Conservation (phyloP, 2,888 invertebrate genomes). For the Choreutis nemorana region DNA sequence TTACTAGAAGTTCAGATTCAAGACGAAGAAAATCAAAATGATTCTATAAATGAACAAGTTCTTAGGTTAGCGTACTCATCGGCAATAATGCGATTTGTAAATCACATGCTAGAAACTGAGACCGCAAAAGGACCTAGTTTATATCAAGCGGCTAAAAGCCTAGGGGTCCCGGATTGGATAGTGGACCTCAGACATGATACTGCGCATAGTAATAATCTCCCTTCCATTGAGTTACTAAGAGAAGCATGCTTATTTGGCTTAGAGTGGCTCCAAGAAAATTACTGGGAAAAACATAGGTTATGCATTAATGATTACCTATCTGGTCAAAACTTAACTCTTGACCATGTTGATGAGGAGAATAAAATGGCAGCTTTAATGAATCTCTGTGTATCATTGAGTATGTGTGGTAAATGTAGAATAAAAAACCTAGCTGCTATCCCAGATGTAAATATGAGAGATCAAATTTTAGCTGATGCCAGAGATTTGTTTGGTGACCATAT, state of each 20-base stretch:
- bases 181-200: constrained; percentile 80
- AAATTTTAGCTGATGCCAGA: constrained; percentile 36
- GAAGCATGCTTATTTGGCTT: constrained; percentile 70
- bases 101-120: constrained; percentile 67
- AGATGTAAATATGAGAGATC: constrained; percentile 31
- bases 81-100: constrained; percentile 71
- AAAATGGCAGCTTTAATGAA: constrained; percentile 36
- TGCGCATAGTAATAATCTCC: constrained; percentile 75
- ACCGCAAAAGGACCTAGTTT: constrained; percentile 60
- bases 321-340: constrained; percentile 21
- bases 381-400: constrained; percentile 42
- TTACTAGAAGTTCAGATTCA: constrained; percentile 60
- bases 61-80: constrained; percentile 68
- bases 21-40: constrained; percentile 23
- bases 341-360: constrained; percentile 20
- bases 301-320: constrained; percentile 49
- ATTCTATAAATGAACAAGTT: constrained; percentile 41
- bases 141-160: constrained; percentile 66
- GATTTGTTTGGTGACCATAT: constrained; percentile 34
- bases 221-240: constrained; percentile 69
- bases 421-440: constrained; percentile 43
- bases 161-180: constrained; percentile 81
- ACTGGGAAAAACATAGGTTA: constrained; percentile 69
- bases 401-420: constrained; percentile 42
- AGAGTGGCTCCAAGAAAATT: constrained; percentile 73